Base-by-base conservation (phyloP, 2,888 invertebrate genomes). In the Drosophila birchii region DNA sequence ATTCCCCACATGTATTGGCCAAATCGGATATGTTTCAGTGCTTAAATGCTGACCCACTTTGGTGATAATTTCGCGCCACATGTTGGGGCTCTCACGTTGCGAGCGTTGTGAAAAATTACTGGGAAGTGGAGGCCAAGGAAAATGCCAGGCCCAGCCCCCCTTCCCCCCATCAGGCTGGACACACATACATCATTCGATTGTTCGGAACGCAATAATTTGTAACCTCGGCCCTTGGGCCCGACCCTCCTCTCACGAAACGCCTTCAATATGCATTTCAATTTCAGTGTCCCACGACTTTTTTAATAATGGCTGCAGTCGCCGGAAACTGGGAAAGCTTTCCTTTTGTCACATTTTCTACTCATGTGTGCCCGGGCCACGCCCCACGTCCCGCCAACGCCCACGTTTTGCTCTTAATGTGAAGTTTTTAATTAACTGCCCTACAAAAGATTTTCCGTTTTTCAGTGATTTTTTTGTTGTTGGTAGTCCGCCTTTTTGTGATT, bases 391-490 rank as follows among this genome's bases (percentile, higher is more conserved):
- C 49, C 49, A 32, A 20, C 23, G 47, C 74, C 54, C 44, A 38
- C 38, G 64, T 9, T 41, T 49, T 47, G 53, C 76, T 54, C 77
- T 60, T 76, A 69, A 71, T 71, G 69, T 73, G 76, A 76, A 87
- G 75, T 87, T 83, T 83, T 83, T 83, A 83, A 83, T 83, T 83
- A 83, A 83, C 88, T 83, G 82, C 78, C 83, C 88, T 72, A 76
- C 86, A 86, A 83, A 83, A 87, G 88, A 83, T 87, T 87, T 82
- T 60, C 59, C 64, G 51, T 77, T 81, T 78, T 75, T 75, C 51
- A 26, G 55, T 53, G 43, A 4, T 64, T 5, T 63, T 56, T 54
- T 55, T 38, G 67, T 61, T 63, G 43, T 39, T n/a, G n/a, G 49
- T 43, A 59, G 47, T 39, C 56, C 45, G 38, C 56, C 47, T 56